phyloP scores from a whole-genome alignment of 1,140 invertebrate genomes.

The Tetragnatha versicolor region DNA sequence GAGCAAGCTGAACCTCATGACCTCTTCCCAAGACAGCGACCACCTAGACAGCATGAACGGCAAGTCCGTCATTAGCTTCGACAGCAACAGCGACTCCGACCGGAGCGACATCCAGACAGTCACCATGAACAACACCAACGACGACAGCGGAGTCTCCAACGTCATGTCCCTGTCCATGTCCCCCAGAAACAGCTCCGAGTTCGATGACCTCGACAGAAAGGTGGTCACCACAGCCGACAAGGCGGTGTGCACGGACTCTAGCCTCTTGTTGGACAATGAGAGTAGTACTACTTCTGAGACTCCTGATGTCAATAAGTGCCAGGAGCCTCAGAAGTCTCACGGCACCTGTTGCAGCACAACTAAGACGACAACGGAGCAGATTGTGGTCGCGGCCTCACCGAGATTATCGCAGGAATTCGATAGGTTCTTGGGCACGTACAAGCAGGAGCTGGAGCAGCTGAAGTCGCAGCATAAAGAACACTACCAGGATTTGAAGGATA shows the following conservation, averaged over 20 bases:
- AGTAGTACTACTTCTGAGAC: too few relatives aligned
- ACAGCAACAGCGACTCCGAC: constrained; percentile 33
- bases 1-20: constrained; percentile 32
- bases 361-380: not conserved
- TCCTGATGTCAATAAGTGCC: too few relatives aligned
- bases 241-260: constrained; percentile 20
- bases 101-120: constrained; percentile 21
- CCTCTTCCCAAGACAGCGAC: constrained; percentile 44
- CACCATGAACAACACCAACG: constrained; percentile 22
- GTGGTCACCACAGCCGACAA: constrained; percentile 23
- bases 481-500: constrained; percentile 66
- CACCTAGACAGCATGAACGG: constrained; percentile 25
- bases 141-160: constrained; percentile 37
- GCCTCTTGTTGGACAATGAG: too few relatives aligned
- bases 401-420: constrained; percentile 29
- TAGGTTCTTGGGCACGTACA: constrained; percentile 29
- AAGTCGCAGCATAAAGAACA: constrained; percentile 72
- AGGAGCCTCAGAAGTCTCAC: too few relatives aligned
- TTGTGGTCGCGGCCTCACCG: not conserved
- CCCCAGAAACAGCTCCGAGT: constrained; percentile 39
- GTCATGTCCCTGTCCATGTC: constrained; percentile 22
- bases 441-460: constrained; percentile 73
- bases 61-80: constrained; percentile 45
- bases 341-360: not conserved
- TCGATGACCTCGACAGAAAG: constrained; percentile 30